Evolutionary conservation across 2,113 vertebrate species (phyloP).

Genomic region (Paralichthys olivaceus): DNA sequence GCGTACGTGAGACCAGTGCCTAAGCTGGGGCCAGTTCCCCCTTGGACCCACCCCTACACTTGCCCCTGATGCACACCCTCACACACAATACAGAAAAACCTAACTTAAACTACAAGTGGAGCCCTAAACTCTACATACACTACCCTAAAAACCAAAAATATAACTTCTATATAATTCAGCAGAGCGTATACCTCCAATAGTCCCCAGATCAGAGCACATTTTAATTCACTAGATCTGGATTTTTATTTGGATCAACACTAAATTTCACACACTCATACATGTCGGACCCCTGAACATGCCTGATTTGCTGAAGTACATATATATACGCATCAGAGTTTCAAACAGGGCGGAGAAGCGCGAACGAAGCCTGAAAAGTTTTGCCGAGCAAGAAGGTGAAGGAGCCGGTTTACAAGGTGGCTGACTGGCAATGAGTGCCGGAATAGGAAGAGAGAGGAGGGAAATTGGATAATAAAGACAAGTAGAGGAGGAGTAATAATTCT

Average conservation of each 20-base stretch:
- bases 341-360: not conserved
- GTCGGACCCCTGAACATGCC: not conserved
- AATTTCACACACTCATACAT: too few relatives aligned
- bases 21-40: not conserved
- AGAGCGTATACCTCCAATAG: too few relatives aligned
- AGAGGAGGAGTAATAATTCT: constrained; percentile 72
- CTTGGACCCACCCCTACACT: too few relatives aligned
- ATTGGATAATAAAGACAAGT: constrained; percentile 75
- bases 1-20: not conserved
- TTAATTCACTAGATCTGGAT: too few relatives aligned
- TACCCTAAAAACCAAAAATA: too few relatives aligned
- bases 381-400: constrained; percentile 43
- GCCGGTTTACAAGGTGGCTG: constrained; percentile 55
- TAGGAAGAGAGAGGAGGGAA: constrained; percentile 56
- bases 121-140: too few relatives aligned
- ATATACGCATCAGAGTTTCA: not conserved
- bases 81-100: too few relatives aligned
- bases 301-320: not conserved
- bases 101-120: too few relatives aligned
- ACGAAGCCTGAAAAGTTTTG: constrained; percentile 38
- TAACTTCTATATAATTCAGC: too few relatives aligned
- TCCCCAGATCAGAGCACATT: too few relatives aligned
- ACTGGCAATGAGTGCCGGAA: constrained; percentile 59
- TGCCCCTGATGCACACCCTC: not conserved
- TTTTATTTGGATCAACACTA: too few relatives aligned